Evolutionary conservation across 2,113 vertebrate genomes (phyloP).

Genomic region (Nycticryphes semicollaris): DNA sequence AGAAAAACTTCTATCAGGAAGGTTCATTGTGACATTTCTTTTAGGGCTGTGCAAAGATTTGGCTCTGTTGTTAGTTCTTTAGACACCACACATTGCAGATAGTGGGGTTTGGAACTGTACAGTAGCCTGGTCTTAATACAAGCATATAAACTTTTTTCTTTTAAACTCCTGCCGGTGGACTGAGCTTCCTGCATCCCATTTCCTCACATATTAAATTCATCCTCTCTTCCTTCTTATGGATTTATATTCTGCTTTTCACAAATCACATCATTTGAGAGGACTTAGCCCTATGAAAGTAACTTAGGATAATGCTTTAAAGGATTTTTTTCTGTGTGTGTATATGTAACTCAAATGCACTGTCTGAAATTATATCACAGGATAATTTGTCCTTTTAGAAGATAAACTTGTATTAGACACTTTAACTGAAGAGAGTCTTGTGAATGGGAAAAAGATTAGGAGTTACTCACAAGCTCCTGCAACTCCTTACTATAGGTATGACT

Average conservation of each 20-base stretch:
- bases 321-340: not conserved
- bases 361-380: not conserved
- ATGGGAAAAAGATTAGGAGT: not conserved
- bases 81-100: not conserved
- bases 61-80: not conserved
- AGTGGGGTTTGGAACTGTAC: not conserved
- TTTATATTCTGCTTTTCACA: not conserved
- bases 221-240: not conserved
- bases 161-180: not conserved
- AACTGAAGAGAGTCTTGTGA: not conserved
- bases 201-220: not conserved
- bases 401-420: not conserved
- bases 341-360: not conserved
- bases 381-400: not conserved
- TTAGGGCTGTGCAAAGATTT: not conserved
- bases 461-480: not conserved
- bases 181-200: not conserved
- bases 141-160: not conserved
- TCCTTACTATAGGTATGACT: not conserved
- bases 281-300: not conserved
- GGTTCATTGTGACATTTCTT: not conserved
- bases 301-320: not conserved
- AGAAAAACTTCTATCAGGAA: not conserved
- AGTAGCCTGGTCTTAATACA: not conserved
- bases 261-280: not conserved